These are phyloP conservation scores for Ceratothoa steindachneri DNA, from an alignment of 2,888 invertebrate species.

Conservation along the genomic window DNA sequence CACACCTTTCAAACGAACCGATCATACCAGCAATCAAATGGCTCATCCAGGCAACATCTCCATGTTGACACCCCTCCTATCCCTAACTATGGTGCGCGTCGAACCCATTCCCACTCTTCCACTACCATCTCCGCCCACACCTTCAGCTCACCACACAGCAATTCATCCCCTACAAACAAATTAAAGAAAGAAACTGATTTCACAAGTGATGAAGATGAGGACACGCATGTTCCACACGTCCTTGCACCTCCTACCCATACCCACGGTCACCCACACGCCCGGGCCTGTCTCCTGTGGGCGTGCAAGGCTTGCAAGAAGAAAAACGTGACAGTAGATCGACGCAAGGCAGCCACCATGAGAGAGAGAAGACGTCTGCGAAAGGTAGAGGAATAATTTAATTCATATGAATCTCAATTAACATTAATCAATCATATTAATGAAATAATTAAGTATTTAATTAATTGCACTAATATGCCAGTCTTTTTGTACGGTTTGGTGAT, in stretches of 20 bases:
- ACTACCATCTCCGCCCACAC: too few relatives aligned
- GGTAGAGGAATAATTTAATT: constrained; percentile 58
- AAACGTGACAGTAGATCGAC: constrained; percentile 87
- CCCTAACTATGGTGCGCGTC: too few relatives aligned
- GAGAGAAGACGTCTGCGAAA: constrained; percentile 88
- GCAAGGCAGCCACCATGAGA: constrained; percentile 94
- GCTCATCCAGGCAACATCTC: too few relatives aligned
- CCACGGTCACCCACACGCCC: constrained; percentile 57
- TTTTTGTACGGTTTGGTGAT: too few relatives aligned
- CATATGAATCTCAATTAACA: neutral
- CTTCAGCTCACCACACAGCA: too few relatives aligned
- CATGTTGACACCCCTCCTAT: neutral
- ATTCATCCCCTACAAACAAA: neutral
- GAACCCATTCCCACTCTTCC: too few relatives aligned
- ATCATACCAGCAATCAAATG: too few relatives aligned
- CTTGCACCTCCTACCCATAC: constrained; percentile 55
- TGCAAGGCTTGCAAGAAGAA: constrained; percentile 97
- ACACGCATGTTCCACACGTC: constrained; percentile 51
- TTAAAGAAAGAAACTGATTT: neutral
- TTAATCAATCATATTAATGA: neutral
- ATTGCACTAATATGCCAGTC: neutral
- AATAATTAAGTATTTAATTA: neutral
- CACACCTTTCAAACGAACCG: neutral
- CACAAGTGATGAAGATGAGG: constrained; percentile 29
- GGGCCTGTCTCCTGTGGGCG: constrained; percentile 83